Evolutionary conservation across 2,113 vertebrate genomes (phyloP), one percentile per base, ranked within the genome.

Genomic region (Hymenochirus boettgeri): DNA sequence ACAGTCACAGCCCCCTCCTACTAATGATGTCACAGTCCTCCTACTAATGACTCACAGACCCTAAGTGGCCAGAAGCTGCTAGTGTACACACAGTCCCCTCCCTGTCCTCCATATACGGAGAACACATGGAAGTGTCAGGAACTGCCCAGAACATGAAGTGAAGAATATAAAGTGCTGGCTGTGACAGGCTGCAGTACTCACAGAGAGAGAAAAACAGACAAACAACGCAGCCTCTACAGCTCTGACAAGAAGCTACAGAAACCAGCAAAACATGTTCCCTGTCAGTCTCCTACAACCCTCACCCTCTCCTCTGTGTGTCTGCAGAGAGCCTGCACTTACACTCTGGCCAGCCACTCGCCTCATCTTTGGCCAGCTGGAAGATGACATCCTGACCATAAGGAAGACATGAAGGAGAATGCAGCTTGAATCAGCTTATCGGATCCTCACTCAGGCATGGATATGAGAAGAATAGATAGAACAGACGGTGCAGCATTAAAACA

Each of bases 311-410:
- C 29, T 31, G 29, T 31, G 29, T 31, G 5, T 10, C 29, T 72
- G 56, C 0, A 71, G 74, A 65, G 74, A 77, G 71, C 78, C 76
- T 0, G 70, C 73, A 65, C 70, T 72, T 35, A 77, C n/a, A 63
- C 75, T 79, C 42, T 79, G 77, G 79, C 76, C 75, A 0, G 74
- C 74, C 0, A 69, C 74, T n/a, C 74, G 73, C 42, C 70, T 73
- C 54, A 60, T 81, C 76, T 77, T n/a, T 57, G 50, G 62, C 0
- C 74, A 79, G 73, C 64, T 80, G 72, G 73, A 80, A 61, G 45
- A 55, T 2, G 74, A 25, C 55, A 76, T 57, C 61, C 71, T 73
- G 39, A 62, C 59, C 69, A 75, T 73, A 69, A 65, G 52, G 52
- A 57, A 15, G 62, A 57, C 3, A 21, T 35, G 7, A 51, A 64